Conservation (phyloP, 2,113 vertebrate genomes). For the Periophthalmus modestus region DNA sequence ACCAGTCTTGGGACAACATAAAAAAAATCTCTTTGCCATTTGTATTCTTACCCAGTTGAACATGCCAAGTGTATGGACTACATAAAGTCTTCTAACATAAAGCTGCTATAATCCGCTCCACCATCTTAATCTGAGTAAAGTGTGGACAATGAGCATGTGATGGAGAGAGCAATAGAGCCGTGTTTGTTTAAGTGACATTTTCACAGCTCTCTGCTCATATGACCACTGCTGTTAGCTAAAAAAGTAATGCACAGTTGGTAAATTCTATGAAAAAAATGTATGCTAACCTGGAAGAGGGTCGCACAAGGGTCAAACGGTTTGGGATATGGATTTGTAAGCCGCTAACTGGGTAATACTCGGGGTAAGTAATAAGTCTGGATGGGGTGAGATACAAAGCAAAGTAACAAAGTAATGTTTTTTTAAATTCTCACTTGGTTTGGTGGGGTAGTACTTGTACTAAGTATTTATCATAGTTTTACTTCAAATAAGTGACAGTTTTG, state of each 20-base stretch:
- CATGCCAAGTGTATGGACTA: background rate
- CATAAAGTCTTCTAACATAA: conserved; percentile 18
- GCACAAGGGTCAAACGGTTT: conserved; percentile 34
- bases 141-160: conserved; percentile 53
- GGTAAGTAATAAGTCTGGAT: background rate
- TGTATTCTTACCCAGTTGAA: conserved; percentile 31
- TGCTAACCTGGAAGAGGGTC: conserved; percentile 5
- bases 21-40: background rate
- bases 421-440: too few relatives aligned
- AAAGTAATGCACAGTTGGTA: background rate
- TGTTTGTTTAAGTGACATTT: conserved; percentile 54
- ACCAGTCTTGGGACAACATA: background rate
- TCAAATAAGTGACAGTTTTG: too few relatives aligned
- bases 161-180: conserved; percentile 33
- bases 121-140: conserved; percentile 42
- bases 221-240: conserved; percentile 30
- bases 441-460: too few relatives aligned
- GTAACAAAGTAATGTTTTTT: too few relatives aligned
- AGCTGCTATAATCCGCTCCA: conserved; percentile 37
- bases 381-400: background rate
- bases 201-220: conserved; percentile 35
- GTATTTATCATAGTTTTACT: too few relatives aligned
- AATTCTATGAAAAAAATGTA: background rate
- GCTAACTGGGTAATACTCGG: conserved; percentile 7
- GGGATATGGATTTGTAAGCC: conserved; percentile 17